These are phyloP conservation scores for Eumerus sabulonum DNA, from an alignment of 2,888 invertebrate genomes.

Conservation along the genomic window DNA sequence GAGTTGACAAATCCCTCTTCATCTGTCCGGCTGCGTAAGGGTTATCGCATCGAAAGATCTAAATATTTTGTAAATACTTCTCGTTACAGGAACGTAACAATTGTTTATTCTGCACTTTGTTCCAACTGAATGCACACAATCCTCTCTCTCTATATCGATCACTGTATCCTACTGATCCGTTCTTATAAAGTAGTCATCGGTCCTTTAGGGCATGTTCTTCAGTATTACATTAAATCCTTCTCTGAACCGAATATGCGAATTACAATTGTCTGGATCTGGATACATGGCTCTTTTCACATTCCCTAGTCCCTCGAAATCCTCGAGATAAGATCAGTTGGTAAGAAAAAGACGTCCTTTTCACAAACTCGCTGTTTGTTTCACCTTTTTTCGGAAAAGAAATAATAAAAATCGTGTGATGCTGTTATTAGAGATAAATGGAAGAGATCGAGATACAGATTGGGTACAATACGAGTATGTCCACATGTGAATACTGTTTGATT, in stretches of 20 bases:
- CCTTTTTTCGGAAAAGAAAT: constrained; percentile 31
- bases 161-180: constrained; percentile 61
- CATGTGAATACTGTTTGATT: too few species aligned
- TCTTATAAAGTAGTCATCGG: constrained; percentile 57
- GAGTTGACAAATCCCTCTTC: constrained; percentile 52
- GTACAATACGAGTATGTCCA: constrained; percentile 38
- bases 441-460: constrained; percentile 39
- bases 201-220: constrained; percentile 59
- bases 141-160: constrained; percentile 37
- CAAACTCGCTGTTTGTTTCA: constrained; percentile 12
- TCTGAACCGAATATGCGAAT: constrained; percentile 51
- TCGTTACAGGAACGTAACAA: constrained; percentile 48
- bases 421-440: constrained; percentile 59
- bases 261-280: constrained; percentile 48
- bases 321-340: constrained; percentile 60
- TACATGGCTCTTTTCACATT: constrained; percentile 33
- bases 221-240: constrained; percentile 60
- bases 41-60: constrained; percentile 70
- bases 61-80: constrained; percentile 70
- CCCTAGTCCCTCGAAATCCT: constrained; percentile 31
- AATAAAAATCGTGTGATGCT: constrained; percentile 67
- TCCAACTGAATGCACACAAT: constrained; percentile 42
- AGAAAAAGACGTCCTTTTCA: constrained; percentile 32
- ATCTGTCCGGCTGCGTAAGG: constrained; percentile 47
- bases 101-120: constrained; percentile 39